phyloP scores from a whole-genome alignment of 2,113 vertebrate species.

The Craseonycteris thonglongyai region DNA sequence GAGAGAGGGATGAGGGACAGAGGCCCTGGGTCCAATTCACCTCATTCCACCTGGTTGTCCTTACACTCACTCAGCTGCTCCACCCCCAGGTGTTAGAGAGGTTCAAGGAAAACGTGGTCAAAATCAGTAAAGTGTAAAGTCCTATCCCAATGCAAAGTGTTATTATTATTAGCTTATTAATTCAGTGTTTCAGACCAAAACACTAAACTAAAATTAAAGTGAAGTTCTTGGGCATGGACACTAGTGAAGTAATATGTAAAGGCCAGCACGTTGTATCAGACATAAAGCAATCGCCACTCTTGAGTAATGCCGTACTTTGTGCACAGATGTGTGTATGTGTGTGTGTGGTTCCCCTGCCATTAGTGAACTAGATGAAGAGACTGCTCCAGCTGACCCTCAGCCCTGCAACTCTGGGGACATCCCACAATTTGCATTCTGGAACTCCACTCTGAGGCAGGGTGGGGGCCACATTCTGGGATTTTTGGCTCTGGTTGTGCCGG shows the following conservation, averaged over 20 bases:
- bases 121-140: neutral
- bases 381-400: neutral
- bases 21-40: neutral
- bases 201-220: neutral
- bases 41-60: neutral
- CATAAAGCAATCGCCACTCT: neutral
- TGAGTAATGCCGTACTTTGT: neutral
- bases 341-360: neutral
- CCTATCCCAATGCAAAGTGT: neutral
- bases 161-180: neutral
- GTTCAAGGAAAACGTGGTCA: neutral
- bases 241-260: neutral
- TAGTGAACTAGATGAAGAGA: neutral
- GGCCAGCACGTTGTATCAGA: neutral
- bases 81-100: neutral
- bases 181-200: neutral
- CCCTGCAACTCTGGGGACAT: neutral
- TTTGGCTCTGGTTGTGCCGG: neutral
- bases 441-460: neutral
- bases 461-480: neutral
- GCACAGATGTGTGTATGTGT: rapidly evolving
- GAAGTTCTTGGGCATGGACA: neutral
- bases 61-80: neutral
- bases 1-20: neutral
- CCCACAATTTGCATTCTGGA: neutral